Conservation (phyloP, 2,888 invertebrate species). For the Prosopocoilus inquinatus region DNA sequence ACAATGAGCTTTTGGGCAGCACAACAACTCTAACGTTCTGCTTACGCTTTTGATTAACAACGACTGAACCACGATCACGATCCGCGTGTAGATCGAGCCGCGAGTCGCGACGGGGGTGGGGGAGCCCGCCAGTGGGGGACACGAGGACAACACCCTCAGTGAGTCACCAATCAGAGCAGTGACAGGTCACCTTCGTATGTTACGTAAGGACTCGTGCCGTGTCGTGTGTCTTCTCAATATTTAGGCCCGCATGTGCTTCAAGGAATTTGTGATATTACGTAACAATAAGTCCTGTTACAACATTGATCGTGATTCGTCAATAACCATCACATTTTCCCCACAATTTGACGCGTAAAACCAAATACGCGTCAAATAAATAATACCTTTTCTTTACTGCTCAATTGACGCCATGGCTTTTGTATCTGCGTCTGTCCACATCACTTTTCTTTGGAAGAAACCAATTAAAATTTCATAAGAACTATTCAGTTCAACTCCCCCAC, state of each 20-base stretch:
- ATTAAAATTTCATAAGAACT: too few species aligned
- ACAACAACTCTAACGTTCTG: conserved; percentile 2
- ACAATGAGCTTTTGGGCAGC: conserved; percentile 1
- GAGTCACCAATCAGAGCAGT: conserved; percentile 53
- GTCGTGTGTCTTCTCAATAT: conserved; percentile 29
- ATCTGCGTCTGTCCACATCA: too few species aligned
- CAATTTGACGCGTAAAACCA: not conserved
- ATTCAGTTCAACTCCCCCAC: too few species aligned
- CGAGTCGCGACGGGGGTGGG: conserved; percentile 28
- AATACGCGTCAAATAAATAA: conserved; percentile 2
- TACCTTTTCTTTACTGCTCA: too few species aligned
- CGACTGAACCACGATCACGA: conserved; percentile 16
- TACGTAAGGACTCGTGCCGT: conserved; percentile 42
- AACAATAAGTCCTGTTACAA: conserved; percentile 21
- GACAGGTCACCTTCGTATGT: conserved; percentile 54
- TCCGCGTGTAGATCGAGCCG: conserved; percentile 31
- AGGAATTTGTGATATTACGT: conserved; percentile 28
- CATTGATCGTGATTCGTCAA: conserved; percentile 1
- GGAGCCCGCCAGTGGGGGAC: conserved; percentile 37
- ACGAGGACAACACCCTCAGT: conserved; percentile 55
- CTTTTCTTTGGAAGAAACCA: too few species aligned
- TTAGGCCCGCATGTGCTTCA: conserved; percentile 30
- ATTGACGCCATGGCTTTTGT: too few species aligned
- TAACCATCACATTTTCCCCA: not conserved
- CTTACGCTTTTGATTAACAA: conserved; percentile 7